phyloP scores from a whole-genome alignment of 2,888 invertebrate genomes.

The Sympetrum striolatum region DNA sequence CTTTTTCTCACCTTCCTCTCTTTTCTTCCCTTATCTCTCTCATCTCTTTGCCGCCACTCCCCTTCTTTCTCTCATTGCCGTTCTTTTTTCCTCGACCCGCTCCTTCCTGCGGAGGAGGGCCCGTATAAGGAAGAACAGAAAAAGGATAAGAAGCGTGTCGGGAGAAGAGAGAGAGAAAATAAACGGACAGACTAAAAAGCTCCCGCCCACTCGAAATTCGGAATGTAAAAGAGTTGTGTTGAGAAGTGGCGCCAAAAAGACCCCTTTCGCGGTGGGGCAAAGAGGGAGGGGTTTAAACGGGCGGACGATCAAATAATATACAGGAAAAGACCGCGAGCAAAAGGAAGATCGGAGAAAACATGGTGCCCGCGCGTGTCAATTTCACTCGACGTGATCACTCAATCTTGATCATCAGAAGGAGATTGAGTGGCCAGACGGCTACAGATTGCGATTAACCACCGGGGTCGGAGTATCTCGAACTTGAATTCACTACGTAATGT shows the following conservation, averaged over 20 bases:
- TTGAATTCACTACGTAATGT: too few relatives aligned
- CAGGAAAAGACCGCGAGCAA: background rate
- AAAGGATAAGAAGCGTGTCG: background rate
- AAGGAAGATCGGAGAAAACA: background rate
- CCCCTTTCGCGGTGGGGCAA: background rate
- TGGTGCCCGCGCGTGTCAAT: background rate
- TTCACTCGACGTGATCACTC: background rate
- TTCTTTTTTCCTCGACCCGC: background rate
- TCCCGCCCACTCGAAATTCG: slow-evolving; percentile 25
- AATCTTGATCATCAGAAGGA: background rate
- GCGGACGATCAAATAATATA: background rate
- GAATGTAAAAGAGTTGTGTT: background rate
- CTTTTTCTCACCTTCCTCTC: background rate
- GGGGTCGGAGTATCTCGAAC: too few relatives aligned
- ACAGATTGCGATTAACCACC: too few relatives aligned
- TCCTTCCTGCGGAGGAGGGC: background rate
- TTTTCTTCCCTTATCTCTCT: background rate
- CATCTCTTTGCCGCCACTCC: too few relatives aligned
- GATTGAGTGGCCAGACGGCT: background rate
- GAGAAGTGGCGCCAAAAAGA: background rate
- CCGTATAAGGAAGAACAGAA: background rate
- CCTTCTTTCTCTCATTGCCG: background rate
- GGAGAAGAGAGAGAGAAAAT: background rate
- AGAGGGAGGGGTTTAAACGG: background rate
- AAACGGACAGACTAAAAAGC: background rate